Evolutionary conservation across 2,888 invertebrate species (phyloP), one percentile per base, ranked within the genome.

Genomic region (Aphidoletes aphidimyza): DNA sequence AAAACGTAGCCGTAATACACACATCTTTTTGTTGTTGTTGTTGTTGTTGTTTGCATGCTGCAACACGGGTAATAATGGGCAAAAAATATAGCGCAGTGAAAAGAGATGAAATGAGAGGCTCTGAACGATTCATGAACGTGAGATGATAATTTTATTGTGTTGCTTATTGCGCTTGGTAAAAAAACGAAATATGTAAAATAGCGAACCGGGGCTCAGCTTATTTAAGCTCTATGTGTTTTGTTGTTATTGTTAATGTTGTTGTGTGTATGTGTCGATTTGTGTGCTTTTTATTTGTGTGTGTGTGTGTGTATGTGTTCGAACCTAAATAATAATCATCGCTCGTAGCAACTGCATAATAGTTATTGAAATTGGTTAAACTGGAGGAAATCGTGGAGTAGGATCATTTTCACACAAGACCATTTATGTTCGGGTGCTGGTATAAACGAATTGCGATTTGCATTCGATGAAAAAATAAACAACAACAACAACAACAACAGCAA

Each of bases 61-160:
- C n/a, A 22, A 26, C 5, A 59, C n/a, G 14, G 30, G 1, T 22
- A 59, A 26, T 26, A 19, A 47, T 17, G 6, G 11, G 17, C 17
- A 49, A 49, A 49, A 49, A 59, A 59, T 59, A 26, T 26, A 59
- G 26, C 3, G 30, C 5, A 39, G 39, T 39, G 39, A 39, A 59
- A 59, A 22, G 59, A 78, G 36, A 81, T n/a, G 37, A 11, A 81
- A 54, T n/a, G 19, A 69, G 19, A 81, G 37, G 11, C 81, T n/a
- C 81, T n/a, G n/a, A 81, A 26, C 11, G 81, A 6, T 37, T 17
- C 37, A 81, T 81, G 81, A 81, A 37, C 81, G 37, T 81, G 81
- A 81, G 81, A 81, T 81, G 81, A 81, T 81, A 81, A 81, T 81
- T 81, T 81, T 69, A 69, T 69, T 69, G 69, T 69, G 14, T 69